Evolutionary conservation across 2,113 vertebrate species (phyloP), one percentile per base, ranked within the genome.

Genomic region (Xenopus tropicalis): DNA sequence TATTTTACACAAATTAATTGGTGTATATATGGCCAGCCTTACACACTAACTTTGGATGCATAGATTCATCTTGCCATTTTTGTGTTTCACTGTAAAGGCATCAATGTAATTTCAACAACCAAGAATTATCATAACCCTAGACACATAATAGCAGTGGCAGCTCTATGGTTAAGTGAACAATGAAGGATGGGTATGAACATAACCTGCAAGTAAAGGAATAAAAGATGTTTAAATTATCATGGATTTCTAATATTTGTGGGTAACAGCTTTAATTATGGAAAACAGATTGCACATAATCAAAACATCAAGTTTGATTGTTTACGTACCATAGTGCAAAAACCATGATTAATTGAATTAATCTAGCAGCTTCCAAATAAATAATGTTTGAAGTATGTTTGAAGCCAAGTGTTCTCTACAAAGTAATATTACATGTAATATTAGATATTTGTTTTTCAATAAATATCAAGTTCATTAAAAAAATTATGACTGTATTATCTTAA

Each of bases 331-430:
- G 58, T 52, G 24, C 57, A 76, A 63, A 59, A 76, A 62, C 29
- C 58, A 76, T 69, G 66, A 76, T 76, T 76, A 63, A 76, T 76
- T 76, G 56, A 76, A 69, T 74, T 67, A 67, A 74, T 74, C 54
- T 74, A 74, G 66, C 63, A 74, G 63, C 63, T 68, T 43, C 25
- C 20, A 23, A 63, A 56, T 25, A 76, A 44, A 62, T 62, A 62
- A 29, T 16, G 66, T 67, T 52, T 46, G 42, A 62, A 68, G 69
- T 69, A 68, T 62, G 44, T 63, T 56, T 76, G 8, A 48, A 56
- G 68, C 46, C 23, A 63, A 76, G 43, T 76, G 66, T 63, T 76
- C 61, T 54, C 43, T 48, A 43, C 51, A 25, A 48, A n/a, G n/a
- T 67, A 22, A 23, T 54, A 54, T 23, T 4, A 13, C 4, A 20